Conservation (phyloP, 2,113 vertebrate species). For the Festucalex cinctus region DNA sequence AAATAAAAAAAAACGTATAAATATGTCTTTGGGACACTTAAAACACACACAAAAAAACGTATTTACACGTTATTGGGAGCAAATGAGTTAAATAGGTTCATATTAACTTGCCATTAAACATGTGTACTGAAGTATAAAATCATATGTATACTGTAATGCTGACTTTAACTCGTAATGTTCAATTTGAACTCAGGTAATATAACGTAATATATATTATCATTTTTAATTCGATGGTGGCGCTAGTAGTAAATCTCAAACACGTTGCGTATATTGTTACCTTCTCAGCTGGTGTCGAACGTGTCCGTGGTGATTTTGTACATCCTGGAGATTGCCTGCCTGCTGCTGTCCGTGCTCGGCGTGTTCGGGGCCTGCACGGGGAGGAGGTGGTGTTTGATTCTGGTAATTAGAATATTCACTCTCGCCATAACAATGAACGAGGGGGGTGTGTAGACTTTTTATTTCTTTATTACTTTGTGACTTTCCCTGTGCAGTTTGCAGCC, state of each 20-base stretch:
- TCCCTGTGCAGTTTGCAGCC: slow-evolving; percentile 55
- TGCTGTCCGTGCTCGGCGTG: slow-evolving; percentile 63
- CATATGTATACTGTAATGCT: no score
- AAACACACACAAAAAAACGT: no score
- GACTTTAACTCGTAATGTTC: no score
- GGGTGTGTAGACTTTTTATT: not conserved
- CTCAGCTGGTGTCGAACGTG: slow-evolving; percentile 57
- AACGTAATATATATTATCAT: not conserved
- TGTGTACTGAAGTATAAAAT: not conserved
- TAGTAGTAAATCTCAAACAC: not conserved
- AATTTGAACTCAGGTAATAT: not conserved
- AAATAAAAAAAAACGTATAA: no score
- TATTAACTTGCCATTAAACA: not conserved
- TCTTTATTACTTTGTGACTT: not conserved
- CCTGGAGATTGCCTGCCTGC: slow-evolving; percentile 61
- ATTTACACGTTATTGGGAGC: no score
- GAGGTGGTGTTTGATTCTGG: slow-evolving; percentile 69
- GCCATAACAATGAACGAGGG: not conserved
- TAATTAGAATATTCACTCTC: slow-evolving; percentile 21
- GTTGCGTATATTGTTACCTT: not conserved
- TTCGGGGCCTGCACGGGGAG: slow-evolving; percentile 61
- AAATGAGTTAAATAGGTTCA: no score
- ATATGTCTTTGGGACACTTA: no score
- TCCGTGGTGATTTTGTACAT: slow-evolving; percentile 61
- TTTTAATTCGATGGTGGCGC: not conserved